Evolutionary conservation across 2,888 invertebrate genomes (phyloP), one percentile per base, ranked within the genome.

Genomic region (Abscondita cerata): DNA sequence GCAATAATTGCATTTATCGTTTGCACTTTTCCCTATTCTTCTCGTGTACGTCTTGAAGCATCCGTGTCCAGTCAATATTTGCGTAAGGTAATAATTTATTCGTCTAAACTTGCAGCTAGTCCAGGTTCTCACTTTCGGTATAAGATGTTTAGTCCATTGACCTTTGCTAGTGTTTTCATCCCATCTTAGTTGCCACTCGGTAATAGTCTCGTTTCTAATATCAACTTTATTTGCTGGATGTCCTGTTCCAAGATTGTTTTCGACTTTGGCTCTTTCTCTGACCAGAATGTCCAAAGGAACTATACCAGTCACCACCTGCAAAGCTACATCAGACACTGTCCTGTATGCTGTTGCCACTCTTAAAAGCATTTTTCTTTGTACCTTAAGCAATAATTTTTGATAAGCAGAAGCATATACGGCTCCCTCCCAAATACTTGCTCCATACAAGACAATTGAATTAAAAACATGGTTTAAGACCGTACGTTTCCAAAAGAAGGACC

Each of bases 271-370:
- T 40, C 58, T 47, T 40, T 58, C 53, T 9, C 40, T 12, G 4
- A 33, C 40, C 15, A 51, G 6, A 8, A 63, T 18, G 2, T 47
- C 46, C 34, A 59, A 50, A 1, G 63, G 51, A 6, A 40, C n/a
- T 1, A 15, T 11, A 6, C 50, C 51, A 1, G 63, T 40, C 1
- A 63, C 11, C n/a, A 50, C 47, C 15, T 36, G 20, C 5, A 51
- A 19, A 1, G 55, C 63, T 2, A 40, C 52, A n/a, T 15, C 46
- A 13, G 63, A 59, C 1, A 54, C 54, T 1, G 63, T 63, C 11
- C 25, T 34, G 25, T 63, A 59, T 1, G 54, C 59, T 6, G 55
- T 51, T 3, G 15, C 47, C 2, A 62, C 34, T 50, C 53, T 59
- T 4, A 59, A 12, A 3, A 52, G 36, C 13, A 48, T 13, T 34